Evolutionary conservation across 1,140 invertebrate species (phyloP), one percentile per base, ranked within the genome.

Genomic region (Planococcus citri): DNA sequence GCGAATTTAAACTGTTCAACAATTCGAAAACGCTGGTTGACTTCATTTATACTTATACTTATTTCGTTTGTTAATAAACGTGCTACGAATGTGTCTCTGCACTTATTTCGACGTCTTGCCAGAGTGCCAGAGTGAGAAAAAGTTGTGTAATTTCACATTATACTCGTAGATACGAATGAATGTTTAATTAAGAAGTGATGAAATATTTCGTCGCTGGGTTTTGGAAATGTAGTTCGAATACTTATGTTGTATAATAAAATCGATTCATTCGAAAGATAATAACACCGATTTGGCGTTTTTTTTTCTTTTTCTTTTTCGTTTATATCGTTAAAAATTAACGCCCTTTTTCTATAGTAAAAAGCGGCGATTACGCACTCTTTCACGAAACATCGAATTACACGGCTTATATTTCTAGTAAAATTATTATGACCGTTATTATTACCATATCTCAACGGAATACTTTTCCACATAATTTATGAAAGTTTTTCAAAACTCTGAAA

Each of bases 401-500:
- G 41, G 41, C 41, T 20, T 4, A 51, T 51, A 51, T 51, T 51
- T 51, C 41, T 51, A 51, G 41, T 51, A 20, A 51, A 51, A 51
- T 51, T 51, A 51, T 51, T 51, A 51, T 51, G 41, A 51, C 41
- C 41, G 41, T 51, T 51, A 51, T 51, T 51, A 51, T 51, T 51
- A 51, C 41, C 41, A 51, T 51, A 51, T 51, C 41, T 51, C 41
- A 51, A 51, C 41, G 41, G 41, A 20, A 20, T 51, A 20, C 41
- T 51, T 51, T 51, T 51, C n/a, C 41, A 17, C 41, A 51, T 51
- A 51, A 51, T 51, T 51, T 51, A 51, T 51, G 41, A 51, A 51
- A 51, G 41, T 51, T 51, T 51, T 51, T 51, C n/a, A 51, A 51
- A 51, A 51, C 41, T 51, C 41, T 17, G n/a, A 51, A 51, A 51